phyloP scores from a whole-genome alignment of 2,113 vertebrate genomes.

The Chaetodon auriga region DNA sequence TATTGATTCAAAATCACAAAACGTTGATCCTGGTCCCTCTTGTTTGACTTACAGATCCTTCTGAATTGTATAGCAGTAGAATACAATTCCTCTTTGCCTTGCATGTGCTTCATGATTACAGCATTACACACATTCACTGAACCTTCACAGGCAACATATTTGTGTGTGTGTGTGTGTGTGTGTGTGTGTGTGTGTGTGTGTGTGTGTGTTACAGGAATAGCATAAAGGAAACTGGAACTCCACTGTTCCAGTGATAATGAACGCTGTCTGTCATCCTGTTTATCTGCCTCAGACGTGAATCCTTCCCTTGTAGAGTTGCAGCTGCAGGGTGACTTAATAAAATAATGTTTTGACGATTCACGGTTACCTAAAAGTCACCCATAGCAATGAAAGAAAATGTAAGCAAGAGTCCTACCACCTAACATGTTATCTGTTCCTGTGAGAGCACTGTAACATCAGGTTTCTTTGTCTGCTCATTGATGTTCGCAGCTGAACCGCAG shows the following conservation, averaged over 20 bases:
- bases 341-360: conserved; percentile 9
- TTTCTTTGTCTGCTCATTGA: neutral
- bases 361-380: neutral
- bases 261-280: conserved; percentile 45
- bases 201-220: conserved; percentile 32
- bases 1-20: neutral
- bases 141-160: neutral
- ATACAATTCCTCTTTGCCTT: neutral
- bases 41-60: neutral
- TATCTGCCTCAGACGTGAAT: conserved; percentile 52
- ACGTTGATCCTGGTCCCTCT: neutral
- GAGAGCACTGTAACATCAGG: neutral
- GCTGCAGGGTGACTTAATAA: conserved; percentile 52
- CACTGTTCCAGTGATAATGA: conserved; percentile 43
- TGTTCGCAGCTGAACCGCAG: neutral
- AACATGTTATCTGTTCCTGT: neutral
- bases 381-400: neutral
- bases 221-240: conserved; percentile 53
- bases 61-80: neutral
- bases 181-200: conserved; percentile 6
- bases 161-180: conserved; percentile 13
- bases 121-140: neutral
- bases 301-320: neutral
- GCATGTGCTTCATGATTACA: neutral
- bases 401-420: neutral